A percentile compares a stretch with the other conserved stretches of the same genome.
These are phyloP conservation scores for Eucidaris tribuloides DNA, from an alignment of 35 echinoderm and acorn worm genomes.

Conservation along the genomic window DNA sequence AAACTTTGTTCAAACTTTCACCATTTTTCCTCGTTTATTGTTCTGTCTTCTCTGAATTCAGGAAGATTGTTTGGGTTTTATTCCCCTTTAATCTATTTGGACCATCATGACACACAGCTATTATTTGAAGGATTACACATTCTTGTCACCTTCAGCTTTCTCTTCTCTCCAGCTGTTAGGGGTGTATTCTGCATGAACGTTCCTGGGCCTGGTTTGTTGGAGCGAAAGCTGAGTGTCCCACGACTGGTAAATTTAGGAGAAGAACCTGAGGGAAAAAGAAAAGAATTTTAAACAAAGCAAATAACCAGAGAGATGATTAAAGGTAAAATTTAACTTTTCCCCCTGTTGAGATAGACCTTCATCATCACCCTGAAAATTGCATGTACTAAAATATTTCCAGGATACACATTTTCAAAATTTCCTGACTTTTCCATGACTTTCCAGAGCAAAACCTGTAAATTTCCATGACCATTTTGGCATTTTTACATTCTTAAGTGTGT, in stretches of 20 bases:
- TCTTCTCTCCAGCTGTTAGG: slow-evolving; percentile 49
- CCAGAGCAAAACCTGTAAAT: no score
- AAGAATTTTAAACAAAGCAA: neutral
- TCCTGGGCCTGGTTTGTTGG: slow-evolving; percentile 27
- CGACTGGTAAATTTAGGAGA: slow-evolving; percentile 30
- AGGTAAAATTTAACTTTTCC: neutral
- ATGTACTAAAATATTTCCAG: no score
- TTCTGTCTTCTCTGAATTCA: no score
- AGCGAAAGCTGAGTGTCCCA: slow-evolving; percentile 46
- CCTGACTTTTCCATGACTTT: no score
- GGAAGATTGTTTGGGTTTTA: neutral
- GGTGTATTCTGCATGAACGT: slow-evolving; percentile 21
- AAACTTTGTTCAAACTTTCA: no score
- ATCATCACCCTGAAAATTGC: no score
- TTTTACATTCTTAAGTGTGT: no score
- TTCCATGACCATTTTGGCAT: no score
- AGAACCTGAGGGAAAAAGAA: slow-evolving; percentile 4
- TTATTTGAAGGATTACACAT: neutral
- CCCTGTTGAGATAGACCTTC: no score
- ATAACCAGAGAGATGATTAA: neutral
- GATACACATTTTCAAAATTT: no score
- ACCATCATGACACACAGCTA: neutral
- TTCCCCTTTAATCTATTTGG: neutral
- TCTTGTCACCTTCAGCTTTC: slow-evolving; percentile 62
- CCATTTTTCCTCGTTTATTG: neutral